Base-by-base conservation (phyloP, 2,113 vertebrate genomes). In the Scortum barcoo region DNA sequence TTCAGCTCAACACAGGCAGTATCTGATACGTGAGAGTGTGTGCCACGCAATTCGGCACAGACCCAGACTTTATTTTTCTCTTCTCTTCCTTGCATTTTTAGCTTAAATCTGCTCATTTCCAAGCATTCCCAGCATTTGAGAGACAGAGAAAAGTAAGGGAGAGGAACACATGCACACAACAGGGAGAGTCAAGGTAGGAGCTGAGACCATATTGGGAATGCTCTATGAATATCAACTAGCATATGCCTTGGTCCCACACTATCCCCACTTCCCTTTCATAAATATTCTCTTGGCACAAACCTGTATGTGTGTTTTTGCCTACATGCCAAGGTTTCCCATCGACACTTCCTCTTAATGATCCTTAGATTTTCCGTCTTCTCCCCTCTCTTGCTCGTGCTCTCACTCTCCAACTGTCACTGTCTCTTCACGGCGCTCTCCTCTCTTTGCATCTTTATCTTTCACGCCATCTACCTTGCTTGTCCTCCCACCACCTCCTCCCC, bases 161-260 rank as follows among this genome's bases (percentile, higher is more conserved):
- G 38, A 78, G 28, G 38, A 65, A 70, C 61, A 88, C 42, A 73
- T 48, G 63, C 72, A 66, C 86, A 80, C 40, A 60, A 72, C 78
- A 75, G 66, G 65, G 62, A 72, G 77, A 86, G 83, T 89, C 86
- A 81, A 85, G 74, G 86, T 91, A 90, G 72, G 61, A 92, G 80
- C 87, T 72, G 79, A 88, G 80, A 82, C 76, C 80, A 86, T 86
- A 87, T 88, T 87, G 87, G 72, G 78, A 78, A 83, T 77, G 76
- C 79, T 54, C 68, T 73, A 78, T 88, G 91, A 93, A 93, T 93
- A 90, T 86, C 79, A 93, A 90, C 84, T 11, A 88, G 88, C 86
- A 87, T 93, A 86, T 87, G 88, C 80, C 85, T 85, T n/a, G 16
- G 66, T 58, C 61, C 84, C 80, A 81, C 86, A 71, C 76, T 69